A percentile compares a stretch with the other conserved stretches of the same genome.
Evolutionary conservation across 1,140 invertebrate species (phyloP).

Genomic region (Teleopsis dalmanni): DNA sequence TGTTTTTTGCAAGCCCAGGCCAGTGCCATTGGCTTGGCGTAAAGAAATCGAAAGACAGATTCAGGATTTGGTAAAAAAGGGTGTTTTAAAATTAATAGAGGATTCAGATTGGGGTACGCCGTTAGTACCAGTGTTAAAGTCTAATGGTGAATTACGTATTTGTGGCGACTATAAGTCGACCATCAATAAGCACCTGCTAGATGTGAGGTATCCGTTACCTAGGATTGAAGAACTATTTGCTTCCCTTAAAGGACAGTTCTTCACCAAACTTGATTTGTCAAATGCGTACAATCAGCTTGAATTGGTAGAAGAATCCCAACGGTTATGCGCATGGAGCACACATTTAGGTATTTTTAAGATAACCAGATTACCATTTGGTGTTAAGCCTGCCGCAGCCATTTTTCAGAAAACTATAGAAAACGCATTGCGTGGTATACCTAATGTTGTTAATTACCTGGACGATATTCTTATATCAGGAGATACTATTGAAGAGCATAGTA

Average conservation of each 20-base stretch:
- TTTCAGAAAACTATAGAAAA: constrained; percentile 44
- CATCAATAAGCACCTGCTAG: constrained; percentile 33
- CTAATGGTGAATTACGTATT: constrained; percentile 20
- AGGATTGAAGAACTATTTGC: constrained; percentile 33
- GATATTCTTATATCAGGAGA: constrained; percentile 35
- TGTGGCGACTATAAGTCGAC: constrained; percentile 45
- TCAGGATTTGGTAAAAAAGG: constrained; percentile 15
- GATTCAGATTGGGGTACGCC: constrained; percentile 22
- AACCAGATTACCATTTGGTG: constrained; percentile 24
- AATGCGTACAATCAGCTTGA: constrained; percentile 39
- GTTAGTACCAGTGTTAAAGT: constrained; percentile 22
- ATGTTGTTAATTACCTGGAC: constrained; percentile 27
- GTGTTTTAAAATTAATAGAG: constrained; percentile 13
- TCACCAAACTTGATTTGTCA: constrained; percentile 39
- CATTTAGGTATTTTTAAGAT: constrained; percentile 24
- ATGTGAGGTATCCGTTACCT: constrained; percentile 32
- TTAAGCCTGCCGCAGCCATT: constrained; percentile 34
- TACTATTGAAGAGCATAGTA: constrained; percentile 22
- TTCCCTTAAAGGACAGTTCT: constrained; percentile 21
- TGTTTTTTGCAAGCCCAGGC: constrained; percentile 24
- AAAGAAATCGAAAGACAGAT: constrained; percentile 17
- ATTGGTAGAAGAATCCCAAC: constrained; percentile 22
- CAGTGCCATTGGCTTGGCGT: constrained; percentile 21
- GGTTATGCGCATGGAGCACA: constrained; percentile 19
- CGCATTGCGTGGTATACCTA: constrained; percentile 22